Base-by-base conservation (phyloP, 1,140 invertebrate genomes). In the Solenopsis fugax region DNA sequence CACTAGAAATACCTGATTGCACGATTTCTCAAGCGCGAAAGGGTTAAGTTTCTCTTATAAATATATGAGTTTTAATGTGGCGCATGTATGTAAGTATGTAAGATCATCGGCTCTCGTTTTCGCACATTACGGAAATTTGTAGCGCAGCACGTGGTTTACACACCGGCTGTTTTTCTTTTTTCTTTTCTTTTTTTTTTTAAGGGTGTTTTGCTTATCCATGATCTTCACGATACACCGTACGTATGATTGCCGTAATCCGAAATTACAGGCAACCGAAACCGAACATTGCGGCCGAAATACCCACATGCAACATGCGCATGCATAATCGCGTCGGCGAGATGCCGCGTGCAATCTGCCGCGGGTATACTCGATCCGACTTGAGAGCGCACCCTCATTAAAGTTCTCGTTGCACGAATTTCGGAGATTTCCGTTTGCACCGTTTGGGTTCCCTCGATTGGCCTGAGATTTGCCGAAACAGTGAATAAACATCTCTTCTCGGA, bases 241-340 rank as follows among this genome's bases (percentile, higher is more conserved):
- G 45, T 77, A 67, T 87, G 80, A 84, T 88, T 90, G 81, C 88
- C 88, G 82, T 91, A 92, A 91, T 92, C 87, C 90, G 69, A 92
- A 92, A 92, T 92, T 91, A 90, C 90, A 85, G 86, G 84, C 73
- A 78, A 64, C 60, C 71, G 41, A 41, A 41, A 41, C 41, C 41
- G 41, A 41, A 73, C 34, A 76, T 81, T 73, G 72, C 78, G 76
- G 56, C 16, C 60, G 67, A 75, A 81, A 75, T 73, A 71, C 56
- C 65, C 34, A 73, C 75, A 73, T 89, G 89, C 81, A 86, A 86
- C 81, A 81, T 62, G 77, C 76, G 85, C 78, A 86, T 87, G 62
- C 84, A 87, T 90, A 91, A 87, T 90, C 76, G 58, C 41, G 21
- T 37, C 67, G 50, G 12, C 80, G 56, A 24, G 72, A 62, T 64